These are phyloP conservation scores for Nematopogon swammerdamellus DNA, from an alignment of 2,888 invertebrate species.

Conservation along the genomic window DNA sequence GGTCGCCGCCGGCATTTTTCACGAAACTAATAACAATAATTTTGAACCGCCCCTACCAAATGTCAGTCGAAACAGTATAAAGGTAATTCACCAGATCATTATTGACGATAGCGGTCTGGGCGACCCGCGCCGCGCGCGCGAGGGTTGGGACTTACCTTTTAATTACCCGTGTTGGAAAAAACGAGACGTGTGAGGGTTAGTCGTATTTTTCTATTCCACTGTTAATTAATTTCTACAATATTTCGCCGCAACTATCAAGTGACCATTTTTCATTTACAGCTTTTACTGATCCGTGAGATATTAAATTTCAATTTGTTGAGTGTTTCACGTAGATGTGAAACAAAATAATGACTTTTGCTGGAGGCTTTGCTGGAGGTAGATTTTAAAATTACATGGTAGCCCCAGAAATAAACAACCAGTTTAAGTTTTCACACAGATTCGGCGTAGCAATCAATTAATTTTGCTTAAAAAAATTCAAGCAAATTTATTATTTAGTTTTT, in stretches of 20 bases:
- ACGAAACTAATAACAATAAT: not conserved
- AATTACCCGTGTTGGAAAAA: not conserved
- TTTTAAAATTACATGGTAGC: too few species aligned
- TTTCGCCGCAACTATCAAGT: not conserved
- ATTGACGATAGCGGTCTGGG: not conserved
- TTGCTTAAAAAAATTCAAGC: too few species aligned
- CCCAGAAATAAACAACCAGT: too few species aligned
- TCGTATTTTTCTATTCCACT: not conserved
- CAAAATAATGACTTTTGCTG: too few species aligned
- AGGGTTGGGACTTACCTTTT: not conserved
- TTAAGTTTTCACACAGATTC: too few species aligned
- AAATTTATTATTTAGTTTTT: too few species aligned
- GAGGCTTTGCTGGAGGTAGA: too few species aligned
- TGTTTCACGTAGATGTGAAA: too few species aligned
- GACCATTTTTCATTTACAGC: not conserved
- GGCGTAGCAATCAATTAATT: too few species aligned
- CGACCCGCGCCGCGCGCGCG: not conserved
- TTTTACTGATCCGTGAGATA: not conserved
- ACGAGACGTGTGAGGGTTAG: not conserved
- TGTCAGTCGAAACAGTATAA: not conserved
- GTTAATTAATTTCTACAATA: not conserved
- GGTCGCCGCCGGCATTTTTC: not conserved
- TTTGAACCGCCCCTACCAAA: not conserved
- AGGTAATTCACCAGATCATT: not conserved
- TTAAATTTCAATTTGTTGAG: not conserved